Percentiles rank a stretch among this genome's conserved stretches.
Conservation (phyloP, 1,140 invertebrate species). For the Cephus cinctus region DNA sequence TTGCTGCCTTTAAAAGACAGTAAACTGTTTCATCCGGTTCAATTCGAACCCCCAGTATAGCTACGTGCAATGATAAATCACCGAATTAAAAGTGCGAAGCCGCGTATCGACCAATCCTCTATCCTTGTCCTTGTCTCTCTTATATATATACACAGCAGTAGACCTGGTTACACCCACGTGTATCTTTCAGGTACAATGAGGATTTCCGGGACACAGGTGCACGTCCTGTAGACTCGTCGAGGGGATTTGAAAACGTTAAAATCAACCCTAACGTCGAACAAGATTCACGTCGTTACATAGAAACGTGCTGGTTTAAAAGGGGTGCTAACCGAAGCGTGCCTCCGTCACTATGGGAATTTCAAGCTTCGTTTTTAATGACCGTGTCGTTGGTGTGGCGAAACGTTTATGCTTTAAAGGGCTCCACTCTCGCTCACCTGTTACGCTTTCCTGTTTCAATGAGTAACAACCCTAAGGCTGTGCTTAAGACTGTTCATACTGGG, state of each 20-base stretch:
- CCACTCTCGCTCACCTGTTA: too few species aligned
- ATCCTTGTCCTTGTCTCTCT: too few species aligned
- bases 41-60: slow-evolving; percentile 39
- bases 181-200: slow-evolving; percentile 25
- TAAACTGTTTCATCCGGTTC: slow-evolving; percentile 52
- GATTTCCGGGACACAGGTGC: slow-evolving; percentile 45
- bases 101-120: too few species aligned
- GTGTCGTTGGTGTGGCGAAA: too few species aligned
- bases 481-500: too few species aligned
- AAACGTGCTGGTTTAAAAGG: too few species aligned
- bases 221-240: slow-evolving; percentile 24
- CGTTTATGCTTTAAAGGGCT: too few species aligned
- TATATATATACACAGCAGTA: too few species aligned
- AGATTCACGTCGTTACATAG: slow-evolving; percentile 3
- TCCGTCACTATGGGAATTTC: slow-evolving; percentile 4
- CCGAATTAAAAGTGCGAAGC: slow-evolving; percentile 35
- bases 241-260: slow-evolving; percentile 14
- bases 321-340: slow-evolving; percentile 33
- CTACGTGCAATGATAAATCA: slow-evolving; percentile 34
- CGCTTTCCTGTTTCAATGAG: too few species aligned
- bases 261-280: slow-evolving; percentile 13
- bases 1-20: slow-evolving; percentile 42
- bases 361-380: not conserved
- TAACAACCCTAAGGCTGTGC: too few species aligned
- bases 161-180: slow-evolving; percentile 40